Evolutionary conservation across 92 coral and sea anemone genomes (phyloP).

Genomic region (Porites cylindrica): DNA sequence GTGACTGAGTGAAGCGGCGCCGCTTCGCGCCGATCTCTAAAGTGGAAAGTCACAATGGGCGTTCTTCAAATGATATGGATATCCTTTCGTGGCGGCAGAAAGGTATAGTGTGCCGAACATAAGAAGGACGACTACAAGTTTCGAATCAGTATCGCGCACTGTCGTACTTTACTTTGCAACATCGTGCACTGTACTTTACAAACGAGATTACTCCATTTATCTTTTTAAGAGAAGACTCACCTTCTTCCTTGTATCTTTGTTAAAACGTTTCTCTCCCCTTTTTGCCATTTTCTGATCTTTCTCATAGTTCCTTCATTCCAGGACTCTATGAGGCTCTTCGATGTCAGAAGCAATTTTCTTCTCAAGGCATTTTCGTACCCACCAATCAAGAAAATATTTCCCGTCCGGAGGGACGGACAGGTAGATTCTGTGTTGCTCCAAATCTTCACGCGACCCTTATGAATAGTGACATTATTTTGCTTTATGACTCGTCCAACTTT

Average conservation of each 20-base stretch:
- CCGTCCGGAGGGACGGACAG: slow-evolving; percentile 4
- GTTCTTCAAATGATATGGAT: too few relatives aligned
- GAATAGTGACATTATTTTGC: slow-evolving; percentile 18
- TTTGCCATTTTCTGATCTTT: slow-evolving; percentile 17
- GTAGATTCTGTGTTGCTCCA: slow-evolving; percentile 19
- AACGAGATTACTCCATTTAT: too few relatives aligned
- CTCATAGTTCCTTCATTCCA: slow-evolving; percentile 9
- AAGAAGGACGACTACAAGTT: too few relatives aligned
- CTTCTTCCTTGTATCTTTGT: neutral
- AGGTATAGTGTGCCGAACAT: too few relatives aligned
- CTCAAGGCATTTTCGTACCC: slow-evolving; percentile 18
- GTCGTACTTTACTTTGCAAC: neutral
- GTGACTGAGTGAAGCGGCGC: too few relatives aligned
- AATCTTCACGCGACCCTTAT: slow-evolving; percentile 8
- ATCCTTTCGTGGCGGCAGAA: too few relatives aligned
- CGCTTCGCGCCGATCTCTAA: too few relatives aligned
- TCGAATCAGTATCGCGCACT: too few relatives aligned
- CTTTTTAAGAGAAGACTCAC: neutral
- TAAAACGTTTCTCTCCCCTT: neutral
- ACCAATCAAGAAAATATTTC: slow-evolving; percentile 15
- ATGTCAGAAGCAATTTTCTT: slow-evolving; percentile 20
- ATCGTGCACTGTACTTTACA: neutral
- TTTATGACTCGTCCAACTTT: slow-evolving; percentile 16
- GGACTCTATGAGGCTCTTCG: slow-evolving; percentile 22
- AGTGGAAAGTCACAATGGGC: too few relatives aligned